Evolutionary conservation across 2,113 vertebrate genomes (phyloP), one percentile per base, ranked within the genome.

Genomic region (Boleophthalmus pectinirostris): DNA sequence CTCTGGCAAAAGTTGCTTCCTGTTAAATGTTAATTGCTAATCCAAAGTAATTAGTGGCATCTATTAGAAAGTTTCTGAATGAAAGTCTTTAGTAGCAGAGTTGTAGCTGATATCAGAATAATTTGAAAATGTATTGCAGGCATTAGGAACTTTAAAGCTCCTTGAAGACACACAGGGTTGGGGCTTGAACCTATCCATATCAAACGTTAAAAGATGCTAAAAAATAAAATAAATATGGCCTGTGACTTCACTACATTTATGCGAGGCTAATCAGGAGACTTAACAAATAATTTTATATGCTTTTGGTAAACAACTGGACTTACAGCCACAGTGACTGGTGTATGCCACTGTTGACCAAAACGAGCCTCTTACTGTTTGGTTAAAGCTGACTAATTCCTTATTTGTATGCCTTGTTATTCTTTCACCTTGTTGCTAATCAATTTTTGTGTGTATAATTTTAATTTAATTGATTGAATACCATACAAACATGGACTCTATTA

Each of bases 101-200:
- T 21, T 29, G 10, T 23, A 67, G 46, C 64, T 78, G 66, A 66
- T 72, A 70, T 73, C 35, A 58, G 60, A 61, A 49, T 66, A 71
- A 72, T 76, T 80, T 76, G 43, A 45, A 56, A 46, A 69, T 82
- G 70, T 79, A 51, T 77, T 74, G 57, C 21, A 47, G 73, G 56
- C 21, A 61, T 69, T 23, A 21, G 65, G 68, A 73, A 83, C 58
- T 63, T 78, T 57, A 64, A 66, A 66, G 51, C 47, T 68, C 73
- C 69, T 49, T 5, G 16, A 70, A 47, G 72, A 60, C 63, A 15
- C 66, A 23, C 46, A 61, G 18, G 35, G 58, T n/a, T 66, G 65
- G 54, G 68, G 57, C 56, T n/a, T 25, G 12, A 58, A 13, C 21
- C 23, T 35, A 35, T 63, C 6, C 25, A 35, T 33, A 9, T 71